Evolutionary conservation across 2,113 vertebrate genomes (phyloP).

Genomic region (Axis porcinus): DNA sequence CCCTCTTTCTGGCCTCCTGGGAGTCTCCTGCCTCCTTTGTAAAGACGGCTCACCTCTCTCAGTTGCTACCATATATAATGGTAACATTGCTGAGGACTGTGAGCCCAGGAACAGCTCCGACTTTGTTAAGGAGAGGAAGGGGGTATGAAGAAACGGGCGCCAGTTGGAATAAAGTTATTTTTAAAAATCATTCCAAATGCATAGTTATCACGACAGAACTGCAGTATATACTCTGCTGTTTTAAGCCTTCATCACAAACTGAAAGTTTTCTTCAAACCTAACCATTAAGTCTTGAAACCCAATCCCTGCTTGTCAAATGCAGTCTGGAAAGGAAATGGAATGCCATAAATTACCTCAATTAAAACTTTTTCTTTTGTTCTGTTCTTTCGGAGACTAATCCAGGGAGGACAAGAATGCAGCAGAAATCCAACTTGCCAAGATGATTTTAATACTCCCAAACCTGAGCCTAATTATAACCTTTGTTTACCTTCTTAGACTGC

Average conservation of each 20-base stretch:
- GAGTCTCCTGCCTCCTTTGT: neutral
- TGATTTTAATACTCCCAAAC: neutral
- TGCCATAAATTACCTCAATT: neutral
- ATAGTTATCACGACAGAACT: neutral
- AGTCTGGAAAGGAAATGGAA: conserved; percentile 36
- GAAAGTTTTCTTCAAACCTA: neutral
- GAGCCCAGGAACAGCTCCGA: neutral
- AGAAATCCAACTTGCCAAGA: neutral
- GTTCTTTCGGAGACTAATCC: conserved; percentile 42
- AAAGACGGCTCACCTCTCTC: neutral
- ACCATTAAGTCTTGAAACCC: conserved; percentile 3
- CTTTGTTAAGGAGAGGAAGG: neutral
- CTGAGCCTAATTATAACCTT: neutral
- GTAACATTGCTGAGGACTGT: neutral
- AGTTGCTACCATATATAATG: neutral
- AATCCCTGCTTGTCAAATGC: neutral
- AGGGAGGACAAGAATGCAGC: conserved; percentile 11
- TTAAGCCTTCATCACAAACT: conserved; percentile 36
- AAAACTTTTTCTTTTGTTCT: conserved; percentile 22
- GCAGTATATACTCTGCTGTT: neutral
- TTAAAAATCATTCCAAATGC: neutral
- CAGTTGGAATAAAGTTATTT: neutral
- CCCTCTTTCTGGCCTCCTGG: neutral
- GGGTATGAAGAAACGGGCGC: neutral
- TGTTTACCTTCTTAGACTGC: neutral